Evolutionary conservation across 1,140 invertebrate species (phyloP), one percentile per base, ranked within the genome.

Genomic region (Drosophila tsacasi): DNA sequence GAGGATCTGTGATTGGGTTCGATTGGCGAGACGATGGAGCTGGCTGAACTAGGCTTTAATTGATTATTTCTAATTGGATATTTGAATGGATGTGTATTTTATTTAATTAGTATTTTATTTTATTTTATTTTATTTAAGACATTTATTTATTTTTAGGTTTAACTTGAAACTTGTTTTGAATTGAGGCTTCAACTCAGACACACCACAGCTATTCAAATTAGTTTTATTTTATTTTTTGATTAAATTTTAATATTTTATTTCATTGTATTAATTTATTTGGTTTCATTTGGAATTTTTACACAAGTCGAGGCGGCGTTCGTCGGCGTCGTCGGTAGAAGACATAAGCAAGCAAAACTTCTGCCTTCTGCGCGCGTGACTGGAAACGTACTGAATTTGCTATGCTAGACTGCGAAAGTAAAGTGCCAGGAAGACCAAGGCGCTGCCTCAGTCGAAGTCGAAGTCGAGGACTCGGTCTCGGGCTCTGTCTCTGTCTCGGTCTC

Each of bases 301-400:
- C 84, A 90, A 87, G 79, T 87, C 76, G 55, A 84, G 78, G 69
- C 78, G 85, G 81, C 85, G 77, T 81, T 68, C 55, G 74, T 81
- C 85, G 83, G 76, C 77, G 75, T 77, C 69, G 74, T 81, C 65
- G 72, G 60, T 62, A 81, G 84, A 75, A 87, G 67, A 83, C 73
- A 84, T 78, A 89, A 67, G 85, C 83, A 84, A 81, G 85, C 68
- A 89, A 87, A 87, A 89, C 84, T 84, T 89, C 84, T 89, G 84
- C 81, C 85, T 55, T 55, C 54, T 90, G 84, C 85, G 85, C 85
- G 90, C 79, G 89, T 90, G 90, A 91, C 89, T 91, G 82, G 85
- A 85, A 91, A 90, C 90, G 85, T 84, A 91, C 90, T 91, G 85
- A 91, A 91, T 87, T 83, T 90, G 76, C 82, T 76, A 91, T 90